Evolutionary conservation across 1,140 invertebrate species (phyloP).

Genomic region (Drosophila micromelanica): DNA sequence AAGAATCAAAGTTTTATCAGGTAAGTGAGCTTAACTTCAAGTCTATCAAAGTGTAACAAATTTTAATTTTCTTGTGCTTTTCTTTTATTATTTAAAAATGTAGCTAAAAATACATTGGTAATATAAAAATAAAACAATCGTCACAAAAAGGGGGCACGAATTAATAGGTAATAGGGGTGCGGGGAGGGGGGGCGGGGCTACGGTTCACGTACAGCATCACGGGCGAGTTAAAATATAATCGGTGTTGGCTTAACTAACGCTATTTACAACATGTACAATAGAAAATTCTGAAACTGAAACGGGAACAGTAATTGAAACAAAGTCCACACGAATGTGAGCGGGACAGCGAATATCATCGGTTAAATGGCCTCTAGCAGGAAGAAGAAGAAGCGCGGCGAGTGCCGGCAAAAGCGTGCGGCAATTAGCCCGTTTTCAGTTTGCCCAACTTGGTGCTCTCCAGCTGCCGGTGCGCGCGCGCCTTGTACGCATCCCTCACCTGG

Average conservation of each 20-base stretch:
- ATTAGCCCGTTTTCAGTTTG: constrained; percentile 51
- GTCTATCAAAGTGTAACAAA: too few species aligned
- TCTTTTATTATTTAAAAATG: too few species aligned
- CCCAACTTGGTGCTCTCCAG: constrained; percentile 26
- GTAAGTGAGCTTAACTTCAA: too few species aligned
- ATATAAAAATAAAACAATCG: constrained; percentile 9
- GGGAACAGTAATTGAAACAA: not conserved
- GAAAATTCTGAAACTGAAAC: not conserved
- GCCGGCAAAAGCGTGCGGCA: too few species aligned
- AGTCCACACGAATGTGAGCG: constrained; percentile 18
- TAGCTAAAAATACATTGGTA: too few species aligned
- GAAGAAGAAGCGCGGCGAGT: not conserved
- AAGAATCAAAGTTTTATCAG: too few species aligned
- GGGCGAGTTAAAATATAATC: not conserved
- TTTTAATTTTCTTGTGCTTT: too few species aligned
- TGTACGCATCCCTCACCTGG: constrained; percentile 61
- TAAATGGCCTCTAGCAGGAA: constrained; percentile 1
- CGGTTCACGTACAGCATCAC: not conserved
- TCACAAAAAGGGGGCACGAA: not conserved
- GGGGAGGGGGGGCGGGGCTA: not conserved
- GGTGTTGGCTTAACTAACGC: constrained; percentile 23
- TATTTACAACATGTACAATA: constrained; percentile 45
- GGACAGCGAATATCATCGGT: constrained; percentile 22
- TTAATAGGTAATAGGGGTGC: too few species aligned
- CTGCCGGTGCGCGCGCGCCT: constrained; percentile 30